A percentile compares a stretch with the other conserved stretches of the same genome.
These are phyloP conservation scores for Nasonia longicornis DNA, from an alignment of 1,140 invertebrate species.

Conservation along the genomic window DNA sequence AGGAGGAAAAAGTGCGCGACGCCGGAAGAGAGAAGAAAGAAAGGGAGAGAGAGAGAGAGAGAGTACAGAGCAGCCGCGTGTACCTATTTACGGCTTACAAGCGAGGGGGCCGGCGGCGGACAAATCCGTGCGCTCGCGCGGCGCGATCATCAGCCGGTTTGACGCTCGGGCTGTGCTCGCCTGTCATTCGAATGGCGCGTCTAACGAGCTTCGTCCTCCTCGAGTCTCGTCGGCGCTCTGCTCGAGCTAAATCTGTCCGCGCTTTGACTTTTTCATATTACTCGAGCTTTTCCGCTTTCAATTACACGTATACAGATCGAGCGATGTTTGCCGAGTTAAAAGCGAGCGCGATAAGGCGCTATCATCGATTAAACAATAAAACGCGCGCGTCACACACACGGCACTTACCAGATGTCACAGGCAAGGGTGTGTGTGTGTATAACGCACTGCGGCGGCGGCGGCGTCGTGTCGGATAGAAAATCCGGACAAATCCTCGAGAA, in stretches of 20 bases:
- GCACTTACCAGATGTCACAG: no score
- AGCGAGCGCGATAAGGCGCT: neutral
- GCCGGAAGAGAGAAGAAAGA: constrained; percentile 15
- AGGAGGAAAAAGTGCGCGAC: neutral
- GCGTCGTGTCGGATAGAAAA: neutral
- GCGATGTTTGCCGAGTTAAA: neutral
- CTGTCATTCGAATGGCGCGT: constrained; percentile 3
- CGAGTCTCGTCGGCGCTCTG: neutral
- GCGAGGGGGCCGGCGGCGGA: constrained; percentile 40
- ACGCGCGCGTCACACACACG: no score
- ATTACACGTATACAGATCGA: no score
- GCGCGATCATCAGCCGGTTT: neutral
- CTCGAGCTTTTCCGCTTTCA: neutral
- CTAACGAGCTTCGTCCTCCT: constrained; percentile 1
- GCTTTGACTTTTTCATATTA: neutral
- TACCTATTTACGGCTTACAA: constrained; percentile 35
- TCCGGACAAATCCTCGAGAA: neutral
- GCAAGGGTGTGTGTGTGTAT: no score
- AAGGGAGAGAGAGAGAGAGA: neutral
- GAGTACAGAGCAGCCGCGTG: constrained; percentile 3
- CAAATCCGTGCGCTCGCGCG: constrained; percentile 38
- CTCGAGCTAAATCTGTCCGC: neutral
- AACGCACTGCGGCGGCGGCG: neutral
- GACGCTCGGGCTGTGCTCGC: neutral
- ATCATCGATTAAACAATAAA: constrained; percentile 7